These are phyloP conservation scores for Montifringilla adamsi DNA, from an alignment of 2,113 vertebrate genomes.

Conservation along the genomic window DNA sequence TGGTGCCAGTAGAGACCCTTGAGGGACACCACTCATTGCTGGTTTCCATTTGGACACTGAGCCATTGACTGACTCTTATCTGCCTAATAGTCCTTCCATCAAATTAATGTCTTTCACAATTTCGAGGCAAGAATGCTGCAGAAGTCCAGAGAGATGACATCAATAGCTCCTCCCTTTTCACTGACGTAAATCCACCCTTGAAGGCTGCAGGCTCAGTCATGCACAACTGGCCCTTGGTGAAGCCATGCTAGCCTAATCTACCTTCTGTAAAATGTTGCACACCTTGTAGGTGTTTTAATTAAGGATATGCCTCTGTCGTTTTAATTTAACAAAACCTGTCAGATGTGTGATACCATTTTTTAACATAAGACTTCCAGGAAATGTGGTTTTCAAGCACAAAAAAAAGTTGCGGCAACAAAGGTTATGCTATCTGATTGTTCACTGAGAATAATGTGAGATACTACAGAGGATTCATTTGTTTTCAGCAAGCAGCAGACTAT, in stretches of 20 bases:
- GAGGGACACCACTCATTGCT: neutral
- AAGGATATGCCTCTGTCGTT: neutral
- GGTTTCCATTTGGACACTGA: neutral
- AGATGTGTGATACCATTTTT: neutral
- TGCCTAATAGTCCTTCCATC: neutral
- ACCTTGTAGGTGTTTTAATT: neutral
- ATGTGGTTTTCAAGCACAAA: neutral
- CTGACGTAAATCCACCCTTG: neutral
- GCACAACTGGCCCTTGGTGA: neutral
- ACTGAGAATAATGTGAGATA: neutral
- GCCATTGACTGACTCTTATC: neutral
- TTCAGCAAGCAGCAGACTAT: neutral
- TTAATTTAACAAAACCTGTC: neutral
- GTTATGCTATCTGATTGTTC: neutral
- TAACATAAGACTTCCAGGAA: neutral
- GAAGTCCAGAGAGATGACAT: neutral
- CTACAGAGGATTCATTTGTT: neutral
- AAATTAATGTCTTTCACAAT: neutral
- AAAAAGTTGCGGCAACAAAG: neutral
- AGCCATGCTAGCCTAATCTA: neutral
- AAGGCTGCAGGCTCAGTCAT: neutral
- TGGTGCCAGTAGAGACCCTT: neutral
- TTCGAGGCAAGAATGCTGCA: neutral
- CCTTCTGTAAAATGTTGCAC: neutral
- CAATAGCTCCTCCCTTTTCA: neutral